Evolutionary conservation across 2,888 invertebrate species (phyloP).

Genomic region (Rhodophaea formosa): DNA sequence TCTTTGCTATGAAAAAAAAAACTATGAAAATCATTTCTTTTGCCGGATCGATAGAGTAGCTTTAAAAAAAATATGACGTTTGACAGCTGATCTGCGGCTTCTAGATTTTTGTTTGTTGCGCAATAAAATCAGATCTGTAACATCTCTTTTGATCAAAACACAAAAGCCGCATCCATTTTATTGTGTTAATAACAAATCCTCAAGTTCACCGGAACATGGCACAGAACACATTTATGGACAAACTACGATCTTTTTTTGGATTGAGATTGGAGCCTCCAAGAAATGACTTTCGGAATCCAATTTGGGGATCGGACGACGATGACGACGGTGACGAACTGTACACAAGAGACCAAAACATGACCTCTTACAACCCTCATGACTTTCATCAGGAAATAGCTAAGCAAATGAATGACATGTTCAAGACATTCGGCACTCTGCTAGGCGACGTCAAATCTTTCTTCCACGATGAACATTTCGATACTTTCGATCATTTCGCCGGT

Average conservation of each 20-base stretch:
- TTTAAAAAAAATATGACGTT: conserved; percentile 4
- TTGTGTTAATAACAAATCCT: conserved; percentile 35
- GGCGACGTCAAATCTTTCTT: conserved; percentile 60
- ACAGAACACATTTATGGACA: conserved; percentile 55
- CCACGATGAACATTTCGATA: conserved; percentile 43
- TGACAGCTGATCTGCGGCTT: conserved; percentile 10
- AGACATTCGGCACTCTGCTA: conserved; percentile 59
- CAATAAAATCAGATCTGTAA: conserved; percentile 27
- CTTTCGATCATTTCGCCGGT: conserved; percentile 38
- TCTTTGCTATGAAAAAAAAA: too few relatives aligned
- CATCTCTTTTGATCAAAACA: conserved; percentile 24
- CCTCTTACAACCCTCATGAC: conserved; percentile 43
- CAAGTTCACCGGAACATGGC: conserved; percentile 45
- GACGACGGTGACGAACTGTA: conserved; percentile 71
- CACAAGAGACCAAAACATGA: conserved; percentile 46
- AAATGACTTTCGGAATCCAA: conserved; percentile 74
- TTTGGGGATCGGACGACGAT: conserved; percentile 73
- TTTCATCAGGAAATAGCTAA: conserved; percentile 57
- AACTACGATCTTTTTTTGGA: conserved; percentile 61
- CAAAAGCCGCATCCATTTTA: conserved; percentile 26
- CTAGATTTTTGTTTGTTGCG: conserved; percentile 29
- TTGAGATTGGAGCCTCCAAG: conserved; percentile 53
- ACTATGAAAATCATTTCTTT: not conserved
- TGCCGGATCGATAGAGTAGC: not conserved
- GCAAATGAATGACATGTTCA: conserved; percentile 67